These are phyloP conservation scores for Capitella teleta DNA, from an alignment of 1,140 invertebrate species.

Conservation along the genomic window DNA sequence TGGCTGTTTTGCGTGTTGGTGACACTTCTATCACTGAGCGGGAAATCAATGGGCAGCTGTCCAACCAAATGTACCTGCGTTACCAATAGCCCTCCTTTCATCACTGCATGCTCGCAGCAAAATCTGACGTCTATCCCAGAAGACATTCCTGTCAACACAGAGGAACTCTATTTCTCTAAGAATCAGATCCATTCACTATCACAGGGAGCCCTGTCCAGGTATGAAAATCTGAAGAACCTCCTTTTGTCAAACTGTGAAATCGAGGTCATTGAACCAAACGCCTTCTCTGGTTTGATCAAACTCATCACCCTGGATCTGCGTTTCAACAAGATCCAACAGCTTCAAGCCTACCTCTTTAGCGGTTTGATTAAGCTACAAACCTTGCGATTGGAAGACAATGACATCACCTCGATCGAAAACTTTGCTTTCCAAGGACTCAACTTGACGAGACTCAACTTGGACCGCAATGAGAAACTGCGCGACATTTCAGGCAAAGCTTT, in stretches of 20 bases:
- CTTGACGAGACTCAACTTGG: background rate
- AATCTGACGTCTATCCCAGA: background rate
- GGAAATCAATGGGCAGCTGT: no score
- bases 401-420: background rate
- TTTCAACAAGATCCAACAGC: background rate
- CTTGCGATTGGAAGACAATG: background rate
- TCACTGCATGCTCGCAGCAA: no score
- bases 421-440: conserved; percentile 4
- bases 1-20: no score
- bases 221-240: background rate
- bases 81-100: no score
- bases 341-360: background rate
- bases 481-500: conserved; percentile 6
- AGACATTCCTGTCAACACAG: conserved; percentile 1
- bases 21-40: no score
- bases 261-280: conserved; percentile 5
- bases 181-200: background rate
- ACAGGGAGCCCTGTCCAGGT: background rate
- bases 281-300: conserved; percentile 1
- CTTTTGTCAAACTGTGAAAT: conserved; percentile 1
- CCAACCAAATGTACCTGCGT: no score
- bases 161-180: background rate
- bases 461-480: background rate
- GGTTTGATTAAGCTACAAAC: conserved; percentile 1
- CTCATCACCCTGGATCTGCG: background rate